phyloP scores from a whole-genome alignment of 2,888 invertebrate genomes.

The Conus canariensis region DNA sequence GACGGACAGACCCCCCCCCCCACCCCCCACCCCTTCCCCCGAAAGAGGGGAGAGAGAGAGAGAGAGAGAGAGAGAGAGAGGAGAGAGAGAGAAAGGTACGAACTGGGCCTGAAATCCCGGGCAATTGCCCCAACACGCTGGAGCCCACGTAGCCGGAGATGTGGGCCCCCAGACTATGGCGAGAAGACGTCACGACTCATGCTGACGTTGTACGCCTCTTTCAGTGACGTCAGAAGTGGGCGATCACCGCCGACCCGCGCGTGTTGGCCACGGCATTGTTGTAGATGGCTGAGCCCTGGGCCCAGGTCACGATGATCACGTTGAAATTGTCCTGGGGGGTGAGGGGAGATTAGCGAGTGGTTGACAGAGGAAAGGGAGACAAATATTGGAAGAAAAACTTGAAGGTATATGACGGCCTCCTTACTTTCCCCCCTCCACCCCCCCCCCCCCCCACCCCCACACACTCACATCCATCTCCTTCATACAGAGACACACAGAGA shows the following conservation, averaged over 20 bases:
- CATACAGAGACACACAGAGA: too few relatives aligned
- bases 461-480: too few relatives aligned
- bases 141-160: slow-evolving; percentile 92
- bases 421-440: too few relatives aligned
- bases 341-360: not conserved
- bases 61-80: too few relatives aligned
- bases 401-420: too few relatives aligned
- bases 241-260: slow-evolving; percentile 72
- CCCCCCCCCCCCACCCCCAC: too few relatives aligned
- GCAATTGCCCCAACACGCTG: slow-evolving; percentile 72
- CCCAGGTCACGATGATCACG: slow-evolving; percentile 65
- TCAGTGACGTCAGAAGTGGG: slow-evolving; percentile 61
- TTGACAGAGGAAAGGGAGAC: slow-evolving; percentile 7
- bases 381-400: not conserved
- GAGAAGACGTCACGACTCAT: slow-evolving; percentile 79
- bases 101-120: slow-evolving; percentile 71
- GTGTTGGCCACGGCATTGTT: slow-evolving; percentile 76
- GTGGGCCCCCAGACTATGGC: slow-evolving; percentile 93
- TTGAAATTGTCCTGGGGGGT: slow-evolving; percentile 59
- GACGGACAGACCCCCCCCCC: too few relatives aligned
- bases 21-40: too few relatives aligned
- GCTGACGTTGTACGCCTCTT: slow-evolving; percentile 53
- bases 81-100: too few relatives aligned
- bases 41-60: too few relatives aligned
- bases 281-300: slow-evolving; percentile 67